Evolutionary conservation across 2,113 vertebrate genomes (phyloP), one percentile per base, ranked within the genome.

Genomic region (Myotis davidii): DNA sequence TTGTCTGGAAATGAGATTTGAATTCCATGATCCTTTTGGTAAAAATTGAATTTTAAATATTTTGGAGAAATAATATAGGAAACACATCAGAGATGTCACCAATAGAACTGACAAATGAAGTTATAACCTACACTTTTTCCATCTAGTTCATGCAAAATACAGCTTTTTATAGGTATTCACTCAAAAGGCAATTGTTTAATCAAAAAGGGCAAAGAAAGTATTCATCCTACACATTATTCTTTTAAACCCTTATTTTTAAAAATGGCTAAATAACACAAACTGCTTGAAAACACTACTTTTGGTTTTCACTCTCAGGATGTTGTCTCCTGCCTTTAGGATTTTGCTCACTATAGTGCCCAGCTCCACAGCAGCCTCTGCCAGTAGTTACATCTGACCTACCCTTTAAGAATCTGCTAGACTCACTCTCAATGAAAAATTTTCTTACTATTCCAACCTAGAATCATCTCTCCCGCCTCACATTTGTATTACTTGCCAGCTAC

Each of bases 401-500:
- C 29, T 92, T 78, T 56, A 23, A 50, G 25, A 74, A 52, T 88
- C 6, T n/a, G 32, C 27, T 91, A 79, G 73, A 82, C 65, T 56
- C 7, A 32, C 18, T 61, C 37, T 32, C 13, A 76, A 29, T 56
- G 45, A 94, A 85, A n/a, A 91, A 61, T 69, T 89, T 61, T 94
- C 84, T 85, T 77, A 59, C 69, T 81, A 9, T 76, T 88, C 27
- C 42, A 83, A 45, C 12, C 54, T 18, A 39, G 12, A 70, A 86
- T 34, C 27, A 52, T 37, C n/a, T 93, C 29, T 13, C 52, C 14
- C 54, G 54, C 52, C 52, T 88, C 50, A 70, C 88, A 94, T 97
- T 97, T 91, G 78, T 97, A 67, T 96, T 82, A 86, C 93, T 97
- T 91, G 96, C n/a, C 37, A 91, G 74, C 78, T 79, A 45, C 32